Conservation (phyloP, 2,113 vertebrate species). For the Lophotis ruficrista region DNA sequence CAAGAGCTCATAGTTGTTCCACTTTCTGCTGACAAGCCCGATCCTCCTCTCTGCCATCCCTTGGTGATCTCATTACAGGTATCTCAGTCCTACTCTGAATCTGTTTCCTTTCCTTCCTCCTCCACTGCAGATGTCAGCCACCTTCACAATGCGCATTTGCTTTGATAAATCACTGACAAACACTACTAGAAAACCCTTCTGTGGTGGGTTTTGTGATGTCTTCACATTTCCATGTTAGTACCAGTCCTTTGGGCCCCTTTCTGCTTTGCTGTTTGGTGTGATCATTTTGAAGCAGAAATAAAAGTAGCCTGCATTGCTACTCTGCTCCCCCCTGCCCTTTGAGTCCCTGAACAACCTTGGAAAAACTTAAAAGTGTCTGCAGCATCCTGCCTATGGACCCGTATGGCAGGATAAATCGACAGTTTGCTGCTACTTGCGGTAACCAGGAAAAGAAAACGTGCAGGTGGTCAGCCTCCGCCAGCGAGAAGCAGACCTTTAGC, state of each 20-base stretch:
- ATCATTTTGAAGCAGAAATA: neutral
- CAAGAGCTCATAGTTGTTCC: accelerated
- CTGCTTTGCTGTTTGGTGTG: neutral
- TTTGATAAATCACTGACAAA: neutral
- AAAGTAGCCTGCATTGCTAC: neutral
- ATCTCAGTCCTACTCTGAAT: neutral
- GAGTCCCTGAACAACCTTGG: neutral
- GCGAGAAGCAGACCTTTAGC: neutral
- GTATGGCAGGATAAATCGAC: neutral
- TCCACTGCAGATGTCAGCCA: neutral
- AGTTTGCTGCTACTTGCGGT: accelerated
- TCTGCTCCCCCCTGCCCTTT: neutral
- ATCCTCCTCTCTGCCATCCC: neutral
- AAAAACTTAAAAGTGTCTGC: neutral
- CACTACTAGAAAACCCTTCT: neutral
- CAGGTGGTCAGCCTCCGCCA: accelerated
- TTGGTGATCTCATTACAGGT: neutral
- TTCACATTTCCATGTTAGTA: neutral
- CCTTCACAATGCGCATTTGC: accelerated
- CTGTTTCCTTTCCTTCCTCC: neutral
- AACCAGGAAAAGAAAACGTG: neutral
- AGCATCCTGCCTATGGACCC: neutral
- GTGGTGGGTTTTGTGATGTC: neutral
- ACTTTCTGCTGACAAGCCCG: accelerated
- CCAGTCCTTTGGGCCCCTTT: neutral